Conservation (phyloP, 2,888 invertebrate species). For the Caenorhabditis imperialis region DNA sequence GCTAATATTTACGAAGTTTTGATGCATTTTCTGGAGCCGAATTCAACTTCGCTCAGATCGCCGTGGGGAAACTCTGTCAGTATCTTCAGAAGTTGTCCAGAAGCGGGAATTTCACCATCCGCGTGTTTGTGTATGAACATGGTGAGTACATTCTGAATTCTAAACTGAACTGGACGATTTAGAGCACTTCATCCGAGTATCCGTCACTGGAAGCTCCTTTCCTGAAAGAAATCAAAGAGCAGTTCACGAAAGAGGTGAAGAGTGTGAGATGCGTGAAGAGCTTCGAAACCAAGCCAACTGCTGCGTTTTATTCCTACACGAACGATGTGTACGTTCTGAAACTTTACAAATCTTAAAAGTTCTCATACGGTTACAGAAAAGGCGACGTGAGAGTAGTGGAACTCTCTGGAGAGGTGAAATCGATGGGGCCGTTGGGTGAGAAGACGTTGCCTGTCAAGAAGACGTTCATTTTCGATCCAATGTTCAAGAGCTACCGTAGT, state of each 20-base stretch:
- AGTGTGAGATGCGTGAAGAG: neutral
- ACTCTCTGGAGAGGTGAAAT: slow-evolving; percentile 6
- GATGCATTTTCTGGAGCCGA: slow-evolving; percentile 26
- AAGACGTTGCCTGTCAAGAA: slow-evolving; percentile 18
- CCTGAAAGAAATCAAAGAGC: neutral
- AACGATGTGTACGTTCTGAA: neutral
- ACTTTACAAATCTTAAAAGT: neutral
- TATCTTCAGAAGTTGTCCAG: slow-evolving; percentile 13
- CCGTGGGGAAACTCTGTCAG: slow-evolving; percentile 2
- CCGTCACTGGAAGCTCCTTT: slow-evolving; percentile 5
- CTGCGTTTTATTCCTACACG: slow-evolving; percentile 1
- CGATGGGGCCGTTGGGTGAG: slow-evolving; percentile 9
- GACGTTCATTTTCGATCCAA: slow-evolving; percentile 27
- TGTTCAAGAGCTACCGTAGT: slow-evolving; percentile 15
- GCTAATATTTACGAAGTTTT: slow-evolving; percentile 17
- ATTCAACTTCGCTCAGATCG: slow-evolving; percentile 8
- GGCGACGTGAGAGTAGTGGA: slow-evolving; percentile 18
- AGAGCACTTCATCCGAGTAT: slow-evolving; percentile 5
- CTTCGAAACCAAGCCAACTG: neutral
- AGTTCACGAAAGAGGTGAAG: slow-evolving; percentile 8
- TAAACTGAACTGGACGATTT: neutral
- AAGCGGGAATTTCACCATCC: neutral
- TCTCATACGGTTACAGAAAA: slow-evolving; percentile 20
- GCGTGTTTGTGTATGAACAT: slow-evolving; percentile 34
- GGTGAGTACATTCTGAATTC: neutral